These are phyloP conservation scores for Epistrophella euchroma DNA, from an alignment of 2,888 invertebrate species.

Conservation along the genomic window DNA sequence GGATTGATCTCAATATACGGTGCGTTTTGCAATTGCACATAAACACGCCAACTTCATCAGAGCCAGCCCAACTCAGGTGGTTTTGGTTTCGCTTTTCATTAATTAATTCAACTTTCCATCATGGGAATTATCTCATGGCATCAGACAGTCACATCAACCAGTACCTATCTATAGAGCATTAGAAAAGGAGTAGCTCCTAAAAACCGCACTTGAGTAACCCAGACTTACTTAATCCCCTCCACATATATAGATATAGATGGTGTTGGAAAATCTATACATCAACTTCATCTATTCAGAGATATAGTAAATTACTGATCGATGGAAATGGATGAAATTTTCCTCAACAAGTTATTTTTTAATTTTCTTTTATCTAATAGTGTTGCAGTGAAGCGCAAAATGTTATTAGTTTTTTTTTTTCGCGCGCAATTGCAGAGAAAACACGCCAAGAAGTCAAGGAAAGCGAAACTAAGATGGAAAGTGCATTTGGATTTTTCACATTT, in stretches of 20 bases:
- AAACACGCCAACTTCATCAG: slow-evolving; percentile 52
- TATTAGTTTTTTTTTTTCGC: slow-evolving; percentile 36
- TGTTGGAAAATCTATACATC: slow-evolving; percentile 13
- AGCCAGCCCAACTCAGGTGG: slow-evolving; percentile 14
- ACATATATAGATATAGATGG: not conserved
- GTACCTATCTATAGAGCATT: not conserved
- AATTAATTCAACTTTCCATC: slow-evolving; percentile 76
- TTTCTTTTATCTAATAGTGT: slow-evolving; percentile 43
- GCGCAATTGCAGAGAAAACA: slow-evolving; percentile 62
- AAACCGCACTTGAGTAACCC: slow-evolving; percentile 71
- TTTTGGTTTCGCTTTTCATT: slow-evolving; percentile 74
- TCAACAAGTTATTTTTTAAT: slow-evolving; percentile 15
- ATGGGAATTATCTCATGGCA: slow-evolving; percentile 73
- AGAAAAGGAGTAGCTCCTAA: slow-evolving; percentile 40
- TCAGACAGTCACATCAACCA: slow-evolving; percentile 2
- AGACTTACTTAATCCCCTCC: slow-evolving; percentile 74
- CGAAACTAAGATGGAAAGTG: slow-evolving; percentile 75
- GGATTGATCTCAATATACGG: slow-evolving; percentile 70
- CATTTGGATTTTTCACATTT: slow-evolving; percentile 66
- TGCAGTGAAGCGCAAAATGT: slow-evolving; percentile 39
- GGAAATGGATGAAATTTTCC: slow-evolving; percentile 52
- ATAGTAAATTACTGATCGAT: slow-evolving; percentile 62
- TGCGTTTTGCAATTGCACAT: slow-evolving; percentile 70
- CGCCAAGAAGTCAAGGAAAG: slow-evolving; percentile 64
- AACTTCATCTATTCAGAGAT: not conserved